Conservation (phyloP, 2,113 vertebrate species). For the Sardina pilchardus region DNA sequence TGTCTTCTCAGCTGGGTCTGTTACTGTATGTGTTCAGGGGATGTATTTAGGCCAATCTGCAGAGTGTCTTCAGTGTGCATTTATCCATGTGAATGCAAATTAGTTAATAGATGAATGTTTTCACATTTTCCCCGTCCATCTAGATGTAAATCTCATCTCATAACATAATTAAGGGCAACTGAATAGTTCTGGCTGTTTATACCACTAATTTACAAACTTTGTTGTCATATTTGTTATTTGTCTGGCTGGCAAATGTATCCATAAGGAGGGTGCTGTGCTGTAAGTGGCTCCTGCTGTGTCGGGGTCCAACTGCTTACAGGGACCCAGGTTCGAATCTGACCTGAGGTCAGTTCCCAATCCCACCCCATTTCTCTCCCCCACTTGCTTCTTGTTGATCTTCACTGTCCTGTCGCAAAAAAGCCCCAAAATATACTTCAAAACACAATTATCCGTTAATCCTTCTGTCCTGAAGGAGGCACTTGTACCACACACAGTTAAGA, state of each 20-base stretch:
- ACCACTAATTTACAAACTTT: neutral
- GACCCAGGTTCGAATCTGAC: too few relatives aligned
- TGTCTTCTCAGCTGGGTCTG: neutral
- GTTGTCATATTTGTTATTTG: neutral
- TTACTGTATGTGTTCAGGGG: neutral
- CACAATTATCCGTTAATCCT: neutral
- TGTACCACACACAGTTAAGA: neutral
- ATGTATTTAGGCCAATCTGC: neutral
- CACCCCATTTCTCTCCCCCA: too few relatives aligned
- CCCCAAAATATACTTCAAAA: too few relatives aligned
- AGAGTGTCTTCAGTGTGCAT: neutral
- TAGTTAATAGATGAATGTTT: neutral
- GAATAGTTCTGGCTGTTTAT: neutral
- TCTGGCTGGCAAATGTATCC: neutral
- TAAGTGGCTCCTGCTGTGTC: too few relatives aligned
- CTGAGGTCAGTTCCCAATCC: too few relatives aligned
- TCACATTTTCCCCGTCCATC: neutral
- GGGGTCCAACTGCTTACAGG: too few relatives aligned
- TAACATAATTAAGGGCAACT: neutral
- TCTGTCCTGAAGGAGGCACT: neutral
- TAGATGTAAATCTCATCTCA: too few relatives aligned
- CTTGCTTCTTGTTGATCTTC: too few relatives aligned
- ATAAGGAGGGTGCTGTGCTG: neutral
- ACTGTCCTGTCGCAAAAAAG: too few relatives aligned
- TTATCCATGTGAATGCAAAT: neutral